phyloP scores from a whole-genome alignment of 2,113 vertebrate genomes.

The Boulengerochromis microlepis region DNA sequence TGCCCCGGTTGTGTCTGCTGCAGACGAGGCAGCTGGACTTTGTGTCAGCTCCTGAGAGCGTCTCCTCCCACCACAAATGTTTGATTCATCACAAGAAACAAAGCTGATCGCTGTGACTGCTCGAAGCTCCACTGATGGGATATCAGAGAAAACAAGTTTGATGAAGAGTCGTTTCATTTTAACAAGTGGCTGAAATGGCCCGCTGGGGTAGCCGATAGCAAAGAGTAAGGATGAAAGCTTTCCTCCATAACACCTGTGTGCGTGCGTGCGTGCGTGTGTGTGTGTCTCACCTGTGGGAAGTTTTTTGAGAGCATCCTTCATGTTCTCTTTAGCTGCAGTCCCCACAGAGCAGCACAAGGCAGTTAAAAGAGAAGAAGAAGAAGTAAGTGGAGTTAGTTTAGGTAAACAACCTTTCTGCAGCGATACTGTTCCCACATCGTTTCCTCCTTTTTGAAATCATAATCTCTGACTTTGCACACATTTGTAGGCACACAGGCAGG shows the following conservation, averaged over 20 bases:
- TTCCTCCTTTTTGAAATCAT: not conserved
- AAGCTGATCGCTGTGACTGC: not conserved
- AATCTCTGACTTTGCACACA: slow-evolving; percentile 10
- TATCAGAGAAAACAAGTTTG: not conserved
- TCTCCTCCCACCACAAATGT: not conserved
- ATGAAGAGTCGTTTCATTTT: not conserved
- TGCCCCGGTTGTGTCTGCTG: not conserved
- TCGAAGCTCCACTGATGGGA: not conserved
- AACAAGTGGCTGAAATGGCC: not conserved
- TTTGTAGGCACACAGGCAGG: not conserved
- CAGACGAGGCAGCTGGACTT: not conserved
- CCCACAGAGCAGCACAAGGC: not conserved
- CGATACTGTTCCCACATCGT: not conserved
- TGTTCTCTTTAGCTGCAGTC: slow-evolving; percentile 5
- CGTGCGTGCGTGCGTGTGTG: not conserved
- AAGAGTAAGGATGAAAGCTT: not conserved
- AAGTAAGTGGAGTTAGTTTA: not conserved
- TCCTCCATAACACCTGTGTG: not conserved
- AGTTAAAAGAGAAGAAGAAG: not conserved
- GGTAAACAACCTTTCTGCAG: slow-evolving; percentile 9
- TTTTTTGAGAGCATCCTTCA: not conserved
- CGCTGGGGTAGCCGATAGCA: not conserved
- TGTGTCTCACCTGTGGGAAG: not conserved
- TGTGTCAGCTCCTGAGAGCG: not conserved
- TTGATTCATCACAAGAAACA: not conserved